Evolutionary conservation across 2,888 invertebrate genomes (phyloP).

Genomic region (Neoitamus cyanurus): DNA sequence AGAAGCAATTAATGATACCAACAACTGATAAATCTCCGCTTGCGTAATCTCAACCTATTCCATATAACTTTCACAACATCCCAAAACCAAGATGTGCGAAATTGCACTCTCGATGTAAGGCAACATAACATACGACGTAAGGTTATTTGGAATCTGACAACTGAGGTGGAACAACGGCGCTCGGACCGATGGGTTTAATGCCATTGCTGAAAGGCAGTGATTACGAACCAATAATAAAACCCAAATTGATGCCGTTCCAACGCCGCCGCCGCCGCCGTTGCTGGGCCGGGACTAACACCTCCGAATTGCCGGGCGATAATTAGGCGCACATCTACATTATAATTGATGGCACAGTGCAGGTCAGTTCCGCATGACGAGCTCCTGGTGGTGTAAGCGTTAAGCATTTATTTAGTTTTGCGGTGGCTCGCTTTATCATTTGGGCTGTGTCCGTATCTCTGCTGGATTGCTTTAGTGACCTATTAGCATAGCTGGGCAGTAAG

Average conservation of each 20-base stretch:
- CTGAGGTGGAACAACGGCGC: not conserved
- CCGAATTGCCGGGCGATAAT: not conserved
- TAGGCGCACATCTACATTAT: not conserved
- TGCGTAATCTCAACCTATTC: conserved; percentile 7
- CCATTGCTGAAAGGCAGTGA: not conserved
- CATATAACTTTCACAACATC: conserved; percentile 30
- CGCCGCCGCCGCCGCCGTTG: not conserved
- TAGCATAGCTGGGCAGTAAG: not conserved
- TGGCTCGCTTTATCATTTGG: not conserved
- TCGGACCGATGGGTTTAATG: not conserved
- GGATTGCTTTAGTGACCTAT: not conserved
- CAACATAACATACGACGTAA: not conserved
- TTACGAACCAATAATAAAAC: not conserved
- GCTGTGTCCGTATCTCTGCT: not conserved
- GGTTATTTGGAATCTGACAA: not conserved
- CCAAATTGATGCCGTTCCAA: not conserved
- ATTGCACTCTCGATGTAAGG: not conserved
- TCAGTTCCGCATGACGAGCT: not conserved
- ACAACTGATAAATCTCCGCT: not conserved
- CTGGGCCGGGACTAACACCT: not conserved
- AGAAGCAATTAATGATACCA: not conserved
- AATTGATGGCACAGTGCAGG: not conserved
- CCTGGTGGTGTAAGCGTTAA: not conserved
- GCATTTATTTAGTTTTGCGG: not conserved
- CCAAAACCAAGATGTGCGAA: not conserved